phyloP scores from a whole-genome alignment of 2,888 invertebrate species.

The Nebria salina region DNA sequence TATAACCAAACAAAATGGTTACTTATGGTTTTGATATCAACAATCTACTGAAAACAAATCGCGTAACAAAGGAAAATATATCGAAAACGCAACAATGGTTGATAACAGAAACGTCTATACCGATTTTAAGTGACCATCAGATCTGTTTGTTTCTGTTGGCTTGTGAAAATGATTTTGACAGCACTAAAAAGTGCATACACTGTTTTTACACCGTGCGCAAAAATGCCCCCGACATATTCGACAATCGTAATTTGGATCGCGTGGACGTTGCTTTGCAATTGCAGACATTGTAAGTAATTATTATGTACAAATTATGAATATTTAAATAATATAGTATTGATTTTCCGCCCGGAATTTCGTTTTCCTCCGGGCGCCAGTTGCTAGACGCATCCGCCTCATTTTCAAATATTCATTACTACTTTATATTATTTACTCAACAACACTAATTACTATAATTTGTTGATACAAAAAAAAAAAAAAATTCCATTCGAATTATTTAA shows the following conservation, averaged over 20 bases:
- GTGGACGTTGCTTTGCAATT: constrained; percentile 61
- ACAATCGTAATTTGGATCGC: constrained; percentile 64
- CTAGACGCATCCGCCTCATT: neutral
- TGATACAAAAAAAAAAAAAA: no score
- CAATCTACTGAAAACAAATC: constrained; percentile 53
- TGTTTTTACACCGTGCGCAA: constrained; percentile 70
- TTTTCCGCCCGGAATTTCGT: neutral
- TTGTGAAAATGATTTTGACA: constrained; percentile 70
- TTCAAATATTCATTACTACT: neutral
- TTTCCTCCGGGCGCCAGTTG: neutral
- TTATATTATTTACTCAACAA: constrained; percentile 4
- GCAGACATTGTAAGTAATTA: constrained; percentile 67
- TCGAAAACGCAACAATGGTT: constrained; percentile 56
- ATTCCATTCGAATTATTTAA: no score
- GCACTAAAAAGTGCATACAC: constrained; percentile 71
- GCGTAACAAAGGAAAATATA: constrained; percentile 54
- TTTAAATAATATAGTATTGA: neutral
- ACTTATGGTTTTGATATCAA: constrained; percentile 52
- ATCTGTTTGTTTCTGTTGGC: constrained; percentile 73
- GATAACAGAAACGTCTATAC: constrained; percentile 51
- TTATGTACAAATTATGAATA: constrained; percentile 7
- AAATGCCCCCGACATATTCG: constrained; percentile 72
- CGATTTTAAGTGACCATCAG: constrained; percentile 67
- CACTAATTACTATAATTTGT: no score
- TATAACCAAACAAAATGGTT: constrained; percentile 24